Conservation (phyloP, 2,888 invertebrate species). For the Macaria liturata region DNA sequence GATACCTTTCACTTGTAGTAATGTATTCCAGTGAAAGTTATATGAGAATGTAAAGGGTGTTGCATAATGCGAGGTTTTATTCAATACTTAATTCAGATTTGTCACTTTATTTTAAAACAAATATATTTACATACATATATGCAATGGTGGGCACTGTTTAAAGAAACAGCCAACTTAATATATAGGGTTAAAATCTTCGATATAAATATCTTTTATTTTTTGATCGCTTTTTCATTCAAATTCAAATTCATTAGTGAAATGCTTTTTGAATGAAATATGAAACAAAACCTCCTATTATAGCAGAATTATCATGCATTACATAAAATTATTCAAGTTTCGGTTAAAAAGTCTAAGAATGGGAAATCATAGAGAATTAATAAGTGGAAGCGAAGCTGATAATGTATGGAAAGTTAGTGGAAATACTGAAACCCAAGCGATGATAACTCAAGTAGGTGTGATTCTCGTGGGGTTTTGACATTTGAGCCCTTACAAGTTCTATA, state of each 20-base stretch:
- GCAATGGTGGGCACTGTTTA: no score
- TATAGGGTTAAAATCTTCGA: no score
- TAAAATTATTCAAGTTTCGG: conserved; percentile 1
- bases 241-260: no score
- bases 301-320: conserved; percentile 10
- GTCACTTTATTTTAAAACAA: no score
- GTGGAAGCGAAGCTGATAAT: conserved; percentile 53
- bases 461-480: no score
- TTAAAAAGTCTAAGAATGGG: conserved; percentile 11
- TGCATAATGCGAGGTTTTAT: conserved; percentile 8
- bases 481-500: no score
- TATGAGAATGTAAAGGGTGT: conserved; percentile 6
- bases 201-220: no score
- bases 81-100: background rate
- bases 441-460: no score
- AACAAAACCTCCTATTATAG: conserved; percentile 6
- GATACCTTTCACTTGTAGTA: conserved; percentile 23
- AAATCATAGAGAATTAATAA: conserved; percentile 24
- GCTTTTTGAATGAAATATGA: no score
- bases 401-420: conserved; percentile 54
- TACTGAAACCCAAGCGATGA: conserved; percentile 45
- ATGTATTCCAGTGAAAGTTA: conserved; percentile 23
- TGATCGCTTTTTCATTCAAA: no score
- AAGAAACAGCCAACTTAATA: no score
- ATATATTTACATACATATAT: no score